phyloP scores from a whole-genome alignment of 2,888 invertebrate species.

The Chydorus sphaericus region DNA sequence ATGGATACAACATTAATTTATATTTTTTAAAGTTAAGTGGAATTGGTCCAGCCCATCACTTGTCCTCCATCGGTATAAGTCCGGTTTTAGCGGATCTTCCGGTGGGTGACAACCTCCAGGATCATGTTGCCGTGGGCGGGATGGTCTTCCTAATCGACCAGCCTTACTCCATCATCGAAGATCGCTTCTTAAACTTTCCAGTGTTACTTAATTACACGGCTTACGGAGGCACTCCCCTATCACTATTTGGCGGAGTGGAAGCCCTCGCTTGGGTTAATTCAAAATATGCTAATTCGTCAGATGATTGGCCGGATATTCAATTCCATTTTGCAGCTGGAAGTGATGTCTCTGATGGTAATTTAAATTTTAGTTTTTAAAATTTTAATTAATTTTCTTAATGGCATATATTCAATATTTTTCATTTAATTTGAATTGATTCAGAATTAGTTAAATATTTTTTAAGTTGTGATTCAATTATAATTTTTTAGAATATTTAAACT shows the following conservation, averaged over 20 bases:
- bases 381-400: no score
- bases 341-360: constrained; percentile 65
- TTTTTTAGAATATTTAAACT: no score
- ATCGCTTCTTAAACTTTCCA: constrained; percentile 57
- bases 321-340: constrained; percentile 77
- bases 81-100: constrained; percentile 51
- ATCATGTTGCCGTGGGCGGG: constrained; percentile 74
- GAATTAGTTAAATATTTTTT: no score
- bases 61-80: constrained; percentile 53
- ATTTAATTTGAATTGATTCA: no score
- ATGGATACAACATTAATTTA: no score
- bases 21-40: no score
- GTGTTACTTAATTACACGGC: constrained; percentile 68
- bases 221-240: constrained; percentile 68
- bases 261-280: constrained; percentile 76
- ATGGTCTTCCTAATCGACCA: constrained; percentile 67
- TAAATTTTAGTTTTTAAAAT: constrained; percentile 52
- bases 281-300: constrained; percentile 54
- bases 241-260: constrained; percentile 68
- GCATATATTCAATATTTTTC: no score
- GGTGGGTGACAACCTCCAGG: constrained; percentile 73
- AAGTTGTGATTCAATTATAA: no score
- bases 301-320: constrained; percentile 69
- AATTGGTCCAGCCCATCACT: constrained; percentile 62
- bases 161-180: constrained; percentile 59